Base-by-base conservation (phyloP, 37 sponge, comb jelly and placozoan species). In the Theonella swinhoei region DNA sequence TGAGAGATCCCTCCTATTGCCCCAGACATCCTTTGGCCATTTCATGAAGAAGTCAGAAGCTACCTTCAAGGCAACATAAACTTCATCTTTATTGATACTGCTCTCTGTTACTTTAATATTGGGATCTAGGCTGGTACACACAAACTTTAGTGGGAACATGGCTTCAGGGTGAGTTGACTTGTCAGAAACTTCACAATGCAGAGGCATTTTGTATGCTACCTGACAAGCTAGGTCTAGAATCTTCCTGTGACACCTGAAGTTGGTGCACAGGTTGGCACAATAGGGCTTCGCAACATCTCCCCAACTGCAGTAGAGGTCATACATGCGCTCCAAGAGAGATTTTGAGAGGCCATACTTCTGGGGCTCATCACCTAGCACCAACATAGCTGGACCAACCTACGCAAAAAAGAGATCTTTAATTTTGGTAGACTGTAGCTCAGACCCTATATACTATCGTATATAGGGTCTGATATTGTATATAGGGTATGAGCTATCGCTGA, bases 311-410 rank as follows among this genome's bases (percentile, higher is more conserved):
- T 83, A 89, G 9, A 58, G 42, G 14, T 39, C 54, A 62, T 66
- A 42, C 39, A 89, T 80, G 8, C 90, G 74, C 41, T 78, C 62
- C 39, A 89, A 38, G 23, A 89, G 61, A 17, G 90, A 89, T 23
- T 26, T 32, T 0, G 39, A 68, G 14, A 89, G 69, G 29, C 85
- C 90, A 80, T 89, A 38, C 42, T 73, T 65, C 39, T 35, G 72
- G 22, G 85, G 70, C 72, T 84, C 60, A 0, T 84, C 80, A 37
- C 90, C 90, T 11, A 84, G 70, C 23, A 89, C 90, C 40, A 78
- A 26, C 61, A 72, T 40, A 1, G 63, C 71, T 37, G 85, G 90
- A 42, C 89, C 89, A 71, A 89, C 84, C 89, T 89, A 70, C 7
- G 17, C 26, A 68, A 79, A 39, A 75, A 41, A n/a, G n/a, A n/a